Conservation (phyloP, 2,113 vertebrate genomes). For the Rhabdomys dilectus region DNA sequence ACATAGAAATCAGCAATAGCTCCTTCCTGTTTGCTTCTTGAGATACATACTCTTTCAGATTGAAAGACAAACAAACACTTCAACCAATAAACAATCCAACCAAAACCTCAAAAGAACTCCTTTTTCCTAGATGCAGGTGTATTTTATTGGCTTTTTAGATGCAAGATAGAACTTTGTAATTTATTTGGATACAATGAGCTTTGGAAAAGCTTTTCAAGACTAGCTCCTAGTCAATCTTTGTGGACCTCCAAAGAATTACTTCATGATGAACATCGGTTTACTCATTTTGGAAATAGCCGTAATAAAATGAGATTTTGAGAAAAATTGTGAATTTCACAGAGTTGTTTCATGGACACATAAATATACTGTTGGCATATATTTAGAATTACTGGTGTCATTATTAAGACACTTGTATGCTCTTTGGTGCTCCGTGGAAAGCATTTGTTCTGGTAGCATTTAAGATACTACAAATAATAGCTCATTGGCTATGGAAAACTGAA, state of each 20-base stretch:
- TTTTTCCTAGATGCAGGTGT: background rate
- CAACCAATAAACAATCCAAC: no score
- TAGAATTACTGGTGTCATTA: background rate
- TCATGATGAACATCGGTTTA: background rate
- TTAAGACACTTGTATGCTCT: background rate
- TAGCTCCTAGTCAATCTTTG: background rate
- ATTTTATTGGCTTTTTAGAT: background rate
- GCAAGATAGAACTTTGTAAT: background rate
- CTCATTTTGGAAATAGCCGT: background rate
- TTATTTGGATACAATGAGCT: background rate
- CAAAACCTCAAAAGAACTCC: background rate
- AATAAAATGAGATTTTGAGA: background rate
- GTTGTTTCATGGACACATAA: background rate
- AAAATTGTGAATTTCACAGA: background rate
- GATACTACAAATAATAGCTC: background rate
- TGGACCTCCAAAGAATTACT: background rate
- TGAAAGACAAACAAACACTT: background rate
- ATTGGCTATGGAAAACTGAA: background rate
- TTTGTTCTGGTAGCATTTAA: background rate
- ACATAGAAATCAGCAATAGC: background rate
- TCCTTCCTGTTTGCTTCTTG: background rate
- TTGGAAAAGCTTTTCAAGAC: background rate
- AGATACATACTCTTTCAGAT: background rate
- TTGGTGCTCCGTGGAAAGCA: background rate
- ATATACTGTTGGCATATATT: background rate